Conservation (phyloP, 2,888 invertebrate species). For the Drosophila infuscata region DNA sequence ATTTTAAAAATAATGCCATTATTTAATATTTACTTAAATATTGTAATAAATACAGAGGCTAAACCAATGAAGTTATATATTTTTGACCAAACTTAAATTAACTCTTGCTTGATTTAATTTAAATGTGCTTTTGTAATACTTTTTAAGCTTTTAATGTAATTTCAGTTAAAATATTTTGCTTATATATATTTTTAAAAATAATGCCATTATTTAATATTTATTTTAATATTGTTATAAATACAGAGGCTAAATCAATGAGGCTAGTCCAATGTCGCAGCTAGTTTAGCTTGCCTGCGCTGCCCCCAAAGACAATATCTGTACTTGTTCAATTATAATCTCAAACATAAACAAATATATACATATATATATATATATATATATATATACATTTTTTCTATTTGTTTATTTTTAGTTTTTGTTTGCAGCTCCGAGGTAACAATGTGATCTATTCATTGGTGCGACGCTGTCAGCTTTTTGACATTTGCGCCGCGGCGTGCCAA, state of each 20-base stretch:
- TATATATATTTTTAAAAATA: neutral
- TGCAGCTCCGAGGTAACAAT: slow-evolving; percentile 43
- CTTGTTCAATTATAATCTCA: slow-evolving; percentile 38
- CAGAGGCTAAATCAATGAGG: neutral
- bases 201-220: neutral
- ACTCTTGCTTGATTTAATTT: neutral
- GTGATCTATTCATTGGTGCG: slow-evolving; percentile 64
- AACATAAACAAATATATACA: neutral
- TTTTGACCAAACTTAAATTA: neutral
- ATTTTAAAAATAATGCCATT: neutral
- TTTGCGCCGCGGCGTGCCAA: slow-evolving; percentile 71
- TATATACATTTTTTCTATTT: neutral
- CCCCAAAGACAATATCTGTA: slow-evolving; percentile 35
- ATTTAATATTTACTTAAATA: neutral
- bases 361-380: neutral
- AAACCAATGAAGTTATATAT: neutral
- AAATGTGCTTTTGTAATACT: neutral
- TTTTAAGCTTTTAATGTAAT: neutral
- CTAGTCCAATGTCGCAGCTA: slow-evolving; percentile 31
- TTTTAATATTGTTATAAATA: neutral
- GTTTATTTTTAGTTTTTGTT: neutral
- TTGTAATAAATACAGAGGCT: neutral
- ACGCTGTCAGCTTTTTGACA: slow-evolving; percentile 57
- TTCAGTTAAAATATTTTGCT: neutral
- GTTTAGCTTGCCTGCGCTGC: slow-evolving; percentile 16